phyloP scores from a whole-genome alignment of 2,888 invertebrate genomes.

The Esperia sulphurella region DNA sequence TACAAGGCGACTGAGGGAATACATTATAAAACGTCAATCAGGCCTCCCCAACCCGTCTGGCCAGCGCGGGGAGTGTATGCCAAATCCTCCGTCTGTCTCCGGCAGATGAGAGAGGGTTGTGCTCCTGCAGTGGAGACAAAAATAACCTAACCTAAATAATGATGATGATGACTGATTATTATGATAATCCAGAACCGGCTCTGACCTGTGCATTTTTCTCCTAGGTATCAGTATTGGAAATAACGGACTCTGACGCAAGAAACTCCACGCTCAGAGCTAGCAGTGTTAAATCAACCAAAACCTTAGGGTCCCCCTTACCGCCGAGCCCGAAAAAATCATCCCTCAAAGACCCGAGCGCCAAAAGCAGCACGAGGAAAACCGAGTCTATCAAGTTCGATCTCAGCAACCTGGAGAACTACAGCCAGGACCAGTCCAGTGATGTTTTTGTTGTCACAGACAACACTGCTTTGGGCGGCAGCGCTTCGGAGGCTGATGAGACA shows the following conservation, averaged over 20 bases:
- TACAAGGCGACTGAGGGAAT: too few species aligned
- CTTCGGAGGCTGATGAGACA: slow-evolving; percentile 32
- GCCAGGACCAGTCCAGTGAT: slow-evolving; percentile 20
- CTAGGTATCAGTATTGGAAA: slow-evolving; percentile 40
- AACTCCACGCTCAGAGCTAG: slow-evolving; percentile 17
- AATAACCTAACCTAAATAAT: too few species aligned
- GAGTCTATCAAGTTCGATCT: slow-evolving; percentile 69
- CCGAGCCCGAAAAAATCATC: slow-evolving; percentile 56
- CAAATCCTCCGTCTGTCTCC: too few species aligned
- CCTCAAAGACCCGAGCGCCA: slow-evolving; percentile 43
- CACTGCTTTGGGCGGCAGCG: slow-evolving; percentile 10
- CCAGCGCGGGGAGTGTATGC: too few species aligned
- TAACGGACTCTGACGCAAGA: slow-evolving; percentile 28
- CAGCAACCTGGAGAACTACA: slow-evolving; percentile 45
- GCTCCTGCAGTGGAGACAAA: too few species aligned
- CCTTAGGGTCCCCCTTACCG: slow-evolving; percentile 19
- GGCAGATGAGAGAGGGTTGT: too few species aligned
- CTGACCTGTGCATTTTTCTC: neutral
- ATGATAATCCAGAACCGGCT: too few species aligned
- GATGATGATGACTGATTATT: too few species aligned
- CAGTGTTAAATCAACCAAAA: slow-evolving; percentile 16
- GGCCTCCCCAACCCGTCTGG: too few species aligned
- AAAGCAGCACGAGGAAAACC: slow-evolving; percentile 38
- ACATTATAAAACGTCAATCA: too few species aligned
- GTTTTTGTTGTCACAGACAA: slow-evolving; percentile 19